phyloP scores from a whole-genome alignment of 2,888 invertebrate genomes.

The Cephus rjabovi region DNA sequence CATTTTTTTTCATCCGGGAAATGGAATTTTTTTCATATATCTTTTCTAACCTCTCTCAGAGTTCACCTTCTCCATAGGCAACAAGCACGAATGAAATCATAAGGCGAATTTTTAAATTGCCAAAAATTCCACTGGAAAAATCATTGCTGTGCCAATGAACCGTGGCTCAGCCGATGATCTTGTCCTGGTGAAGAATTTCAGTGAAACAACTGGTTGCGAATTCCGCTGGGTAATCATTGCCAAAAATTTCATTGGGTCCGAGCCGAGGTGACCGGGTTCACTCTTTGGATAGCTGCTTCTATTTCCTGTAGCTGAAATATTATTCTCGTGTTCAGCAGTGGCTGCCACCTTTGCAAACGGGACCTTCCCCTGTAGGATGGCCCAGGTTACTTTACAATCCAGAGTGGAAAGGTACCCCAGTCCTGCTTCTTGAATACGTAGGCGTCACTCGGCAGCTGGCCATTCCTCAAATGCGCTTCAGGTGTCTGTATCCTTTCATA shows the following conservation, averaged over 20 bases:
- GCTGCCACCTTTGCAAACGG: not conserved
- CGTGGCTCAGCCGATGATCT: too few species aligned
- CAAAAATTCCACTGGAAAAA: too few species aligned
- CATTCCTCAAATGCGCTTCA: slow-evolving; percentile 25
- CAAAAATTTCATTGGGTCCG: not conserved
- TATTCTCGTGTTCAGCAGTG: not conserved
- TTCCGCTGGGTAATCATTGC: not conserved
- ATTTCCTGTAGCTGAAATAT: not conserved
- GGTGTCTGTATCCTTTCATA: not conserved
- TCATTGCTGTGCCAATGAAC: too few species aligned
- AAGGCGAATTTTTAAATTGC: too few species aligned
- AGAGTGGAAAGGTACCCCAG: not conserved
- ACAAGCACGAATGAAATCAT: too few species aligned
- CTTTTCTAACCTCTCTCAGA: not conserved
- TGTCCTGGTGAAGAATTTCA: not conserved
- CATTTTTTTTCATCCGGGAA: not conserved
- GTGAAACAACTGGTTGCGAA: not conserved
- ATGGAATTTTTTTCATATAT: not conserved
- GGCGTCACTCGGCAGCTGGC: slow-evolving; percentile 20
- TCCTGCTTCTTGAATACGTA: slow-evolving; percentile 12
- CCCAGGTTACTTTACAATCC: not conserved
- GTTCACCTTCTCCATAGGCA: too few species aligned
- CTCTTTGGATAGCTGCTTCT: not conserved
- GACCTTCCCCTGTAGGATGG: not conserved
- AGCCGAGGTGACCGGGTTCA: not conserved